Evolutionary conservation across 1,140 invertebrate genomes (phyloP), one percentile per base, ranked within the genome.

Genomic region (Pseudomyrmex pallidus): DNA sequence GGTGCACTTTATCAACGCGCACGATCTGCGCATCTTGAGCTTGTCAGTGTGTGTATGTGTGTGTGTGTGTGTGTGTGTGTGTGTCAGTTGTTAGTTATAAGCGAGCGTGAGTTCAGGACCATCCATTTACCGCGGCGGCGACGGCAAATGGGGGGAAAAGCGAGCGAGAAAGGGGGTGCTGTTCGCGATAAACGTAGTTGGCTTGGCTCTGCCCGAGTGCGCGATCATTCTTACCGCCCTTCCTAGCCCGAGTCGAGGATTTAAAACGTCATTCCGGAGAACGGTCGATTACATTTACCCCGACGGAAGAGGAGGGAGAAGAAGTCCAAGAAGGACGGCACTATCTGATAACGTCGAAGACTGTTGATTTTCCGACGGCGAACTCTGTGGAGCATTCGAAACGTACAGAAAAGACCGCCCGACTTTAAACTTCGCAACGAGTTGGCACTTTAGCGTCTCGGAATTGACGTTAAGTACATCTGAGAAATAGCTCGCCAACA

Each of bases 161-260:
- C 64, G 73, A 74, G 74, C 50, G 57, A 35, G 52, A 70, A 57
- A 35, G 59, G 59, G 62, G 48, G 63, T 12, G 50, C 12, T 8
- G 17, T 8, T 67, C 54, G 72, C 84, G 87, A 91, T 90, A 90
- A 91, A 90, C 83, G 91, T 87, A 89, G 87, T 88, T 90, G 90
- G 90, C 90, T 84, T 84, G 87, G 74, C 61, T 89, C 78, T 86
- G 64, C 70, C 52, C 20, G 59, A 85, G 59, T 54, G 20, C 57
- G 46, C 84, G 87, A 88, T 88, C 74, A 67, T 88, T 86, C 84
- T 88, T 77, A 48, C 61, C 17, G n/a, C 46, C 22, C 70, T 20
- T 46, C 13, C 50, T 35, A 62, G 20, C 22, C 59, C 66, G 61
- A 86, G 20, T 66, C 83, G 83, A 56, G 20, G 63, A 64, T 88